Base-by-base conservation (phyloP, 2,888 invertebrate species). In the Acleris cristana region DNA sequence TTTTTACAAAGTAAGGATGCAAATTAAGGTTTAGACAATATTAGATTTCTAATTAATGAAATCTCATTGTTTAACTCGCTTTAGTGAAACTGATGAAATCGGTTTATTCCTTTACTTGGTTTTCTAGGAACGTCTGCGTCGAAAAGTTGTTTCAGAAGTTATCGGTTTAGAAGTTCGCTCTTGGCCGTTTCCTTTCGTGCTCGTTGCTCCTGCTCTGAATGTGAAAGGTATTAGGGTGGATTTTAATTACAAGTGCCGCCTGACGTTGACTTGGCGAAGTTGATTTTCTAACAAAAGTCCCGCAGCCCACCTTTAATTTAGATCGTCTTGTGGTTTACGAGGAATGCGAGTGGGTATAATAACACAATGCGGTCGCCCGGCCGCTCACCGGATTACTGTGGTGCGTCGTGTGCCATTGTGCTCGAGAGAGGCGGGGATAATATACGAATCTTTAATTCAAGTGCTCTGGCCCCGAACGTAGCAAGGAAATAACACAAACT, bases 381-480 rank as follows among this genome's bases (percentile, higher is more conserved):
- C 80, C 75, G 78, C 83, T 85, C 82, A 80, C 85, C 82, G 87
- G 83, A 87, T 87, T 87, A 86, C 84, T 84, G 83, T 81, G 83
- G 81, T 88, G 86, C 85, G 87, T 88, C 85, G 88, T 86, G 78
- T 78, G 79, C 79, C 70, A 90, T 91, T 92, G 90, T 92, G 76
- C 78, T 80, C 79, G 76, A 76, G 77, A 78, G 79, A 80, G 85
- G 77, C 78, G 74, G 82, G 86, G 83, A 89, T 89, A 88, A 90
- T 89, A 88, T 85, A 85, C 86, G 86, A 88, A 91, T 91, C 89
- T 91, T 91, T 92, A 92, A 91, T 92, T 90, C 91, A 91, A 89
- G 88, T 89, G 86, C 87, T 79, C 81, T 82, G 85, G 85, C 79
- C 87, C 84, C 81, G 79, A 87, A 86, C 83, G 81, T 82, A 81